These are phyloP conservation scores for Drosophila kanapiae DNA, from an alignment of 1,140 invertebrate species.

Conservation along the genomic window DNA sequence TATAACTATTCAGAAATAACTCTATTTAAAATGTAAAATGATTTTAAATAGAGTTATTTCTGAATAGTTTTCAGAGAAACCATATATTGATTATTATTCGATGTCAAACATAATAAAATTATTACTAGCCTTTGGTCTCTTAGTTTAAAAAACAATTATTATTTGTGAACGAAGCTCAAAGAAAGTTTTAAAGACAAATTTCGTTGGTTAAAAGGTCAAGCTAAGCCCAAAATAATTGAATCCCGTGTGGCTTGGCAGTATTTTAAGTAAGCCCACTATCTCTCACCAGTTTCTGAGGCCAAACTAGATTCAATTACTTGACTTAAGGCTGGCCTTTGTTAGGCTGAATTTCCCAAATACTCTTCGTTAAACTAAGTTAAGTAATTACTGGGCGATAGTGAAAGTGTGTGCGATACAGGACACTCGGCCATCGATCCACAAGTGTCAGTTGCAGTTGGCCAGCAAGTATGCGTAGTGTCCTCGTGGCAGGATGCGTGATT, in stretches of 20 bases:
- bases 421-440: slow-evolving; percentile 40
- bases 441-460: slow-evolving; percentile 51
- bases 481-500: slow-evolving; percentile 9
- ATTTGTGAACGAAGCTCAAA: not conserved
- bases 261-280: not conserved
- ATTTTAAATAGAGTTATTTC: not conserved
- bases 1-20: too few relatives aligned
- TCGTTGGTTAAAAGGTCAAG: not conserved
- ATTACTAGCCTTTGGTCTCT: too few relatives aligned
- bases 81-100: not conserved
- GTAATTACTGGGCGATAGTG: slow-evolving; percentile 11
- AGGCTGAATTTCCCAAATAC: not conserved
- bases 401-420: slow-evolving; percentile 9
- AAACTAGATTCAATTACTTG: not conserved
- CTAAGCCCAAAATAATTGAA: not conserved
- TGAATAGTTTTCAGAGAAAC: not conserved
- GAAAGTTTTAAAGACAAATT: not conserved
- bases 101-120: too few relatives aligned
- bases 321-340: not conserved
- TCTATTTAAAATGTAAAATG: too few relatives aligned
- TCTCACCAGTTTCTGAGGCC: not conserved
- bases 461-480: slow-evolving; percentile 16
- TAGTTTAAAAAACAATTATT: too few relatives aligned
- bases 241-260: not conserved
- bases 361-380: slow-evolving; percentile 12